Base-by-base conservation (phyloP, 2,113 vertebrate genomes). In the Megaceryle torquata region DNA sequence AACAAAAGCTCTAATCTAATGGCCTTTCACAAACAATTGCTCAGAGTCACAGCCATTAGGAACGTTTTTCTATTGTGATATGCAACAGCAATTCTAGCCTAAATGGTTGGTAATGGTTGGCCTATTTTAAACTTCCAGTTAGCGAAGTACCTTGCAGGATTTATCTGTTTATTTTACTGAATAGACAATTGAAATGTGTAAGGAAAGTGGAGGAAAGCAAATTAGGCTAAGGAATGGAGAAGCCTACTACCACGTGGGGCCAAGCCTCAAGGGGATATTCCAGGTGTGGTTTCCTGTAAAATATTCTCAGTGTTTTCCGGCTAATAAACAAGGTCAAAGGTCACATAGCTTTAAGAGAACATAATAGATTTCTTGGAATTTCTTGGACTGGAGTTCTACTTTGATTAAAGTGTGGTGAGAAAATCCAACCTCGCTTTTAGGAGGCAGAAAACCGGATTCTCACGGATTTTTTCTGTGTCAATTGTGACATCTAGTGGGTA, bases 391-490 rank as follows among this genome's bases (percentile, higher is more conserved):
- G 28, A 33, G 37, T 25, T 26, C 61, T 5, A 6, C 39, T 39
- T 69, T n/a, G 20, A 44, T 44, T 16, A 18, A 79, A 46, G 71
- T 13, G 44, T 12, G 65, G 25, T 16, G 53, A 65, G 33, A 72
- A 53, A 1, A 53, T 25, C 17, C 20, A 28, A 2, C 2, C 3
- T 4, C 4, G 1, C 15, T 74, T 39, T 11, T 10, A 14, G 46
- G 10, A 59, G 41, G 28, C 51, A 39, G 65, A 18, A 15, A 41
- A 60, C 7, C 1, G 15, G 0, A 13, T 6, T 18, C 13, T 7
- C 2, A 3, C 17, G 6, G 4, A 10, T 41, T 20, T 20, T 70
- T 37, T 59, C 41, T 29, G 44, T 11, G 8, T 15, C 78, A 2
- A 0, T 16, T 28, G 63, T 59, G 93, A 91, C 94, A 67, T 21